These are phyloP conservation scores for Corythoichthys haematopterus DNA, from an alignment of 2,113 vertebrate species.

Conservation along the genomic window DNA sequence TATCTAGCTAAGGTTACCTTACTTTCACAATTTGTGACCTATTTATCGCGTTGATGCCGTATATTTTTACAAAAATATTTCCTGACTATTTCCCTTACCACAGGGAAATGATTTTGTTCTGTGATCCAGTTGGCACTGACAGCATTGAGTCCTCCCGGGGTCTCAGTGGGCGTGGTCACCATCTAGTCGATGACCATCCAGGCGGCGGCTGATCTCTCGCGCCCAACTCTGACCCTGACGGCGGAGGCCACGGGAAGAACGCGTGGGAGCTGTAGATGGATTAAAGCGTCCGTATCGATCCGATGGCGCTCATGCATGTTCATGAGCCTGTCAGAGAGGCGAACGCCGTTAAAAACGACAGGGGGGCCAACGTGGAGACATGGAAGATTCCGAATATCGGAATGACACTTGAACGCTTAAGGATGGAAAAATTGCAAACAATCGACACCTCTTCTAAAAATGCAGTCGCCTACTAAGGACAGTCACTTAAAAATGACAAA, in stretches of 20 bases:
- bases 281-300: constrained; percentile 3
- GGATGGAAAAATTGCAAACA: not conserved
- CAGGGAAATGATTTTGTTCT: not conserved
- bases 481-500: too few species aligned
- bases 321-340: not conserved
- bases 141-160: not conserved
- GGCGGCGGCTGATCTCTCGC: not conserved
- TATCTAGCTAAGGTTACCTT: too few species aligned
- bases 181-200: not conserved
- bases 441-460: not conserved
- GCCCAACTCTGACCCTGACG: not conserved
- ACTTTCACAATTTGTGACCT: too few species aligned
- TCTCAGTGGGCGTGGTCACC: not conserved
- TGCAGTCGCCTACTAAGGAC: too few species aligned
- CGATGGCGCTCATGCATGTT: not conserved
- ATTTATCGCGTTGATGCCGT: too few species aligned
- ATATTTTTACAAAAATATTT: not conserved
- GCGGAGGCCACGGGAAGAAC: not conserved
- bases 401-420: not conserved
- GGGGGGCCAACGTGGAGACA: not conserved
- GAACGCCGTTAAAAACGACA: not conserved
- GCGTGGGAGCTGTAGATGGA: not conserved
- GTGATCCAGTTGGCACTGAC: not conserved
- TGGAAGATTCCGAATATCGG: not conserved
- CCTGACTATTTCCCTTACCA: not conserved